Evolutionary conservation across 1,140 invertebrate species (phyloP), one percentile per base, ranked within the genome.

Genomic region (Tetramorium parvispinum): DNA sequence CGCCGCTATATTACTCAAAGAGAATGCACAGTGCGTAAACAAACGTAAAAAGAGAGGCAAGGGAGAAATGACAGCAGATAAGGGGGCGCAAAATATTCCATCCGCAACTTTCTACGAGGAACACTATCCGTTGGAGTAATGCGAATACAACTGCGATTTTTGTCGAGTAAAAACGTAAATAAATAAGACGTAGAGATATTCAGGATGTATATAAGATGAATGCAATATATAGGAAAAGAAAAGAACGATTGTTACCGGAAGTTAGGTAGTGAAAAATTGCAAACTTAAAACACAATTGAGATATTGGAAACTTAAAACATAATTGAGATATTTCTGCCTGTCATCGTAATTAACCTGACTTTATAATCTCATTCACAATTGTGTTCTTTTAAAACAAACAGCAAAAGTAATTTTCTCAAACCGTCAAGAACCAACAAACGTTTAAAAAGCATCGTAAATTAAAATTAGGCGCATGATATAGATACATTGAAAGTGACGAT

Each of bases 1-100:
- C 68, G 68, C 27, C 79, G 27, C 68, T 53, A 59, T 75, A 83
- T 83, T 83, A 83, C 79, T 75, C 79, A 83, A 83, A 83, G 79
- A 75, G 79, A 83, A 83, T 83, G 53, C 79, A 75, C 40, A 18
- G 53, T 73, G 66, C 40, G 79, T 83, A 83, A 83, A 83, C 57
- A 83, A 27, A 75, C 68, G 53, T 59, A 75, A 83, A 83, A 75
- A 75, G 40, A 73, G 53, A 73, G n/a, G 24, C 79, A 13, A 59
- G 40, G 18, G 55, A 73, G 27, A 83, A 83, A 59, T 75, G 68
- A 83, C 79, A 59, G 79, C 24, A 49, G 79, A 83, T 83, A 83
- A 83, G 68, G 4, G 79, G 8, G 53, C 40, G 79, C 75, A 2
- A 83, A 83, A 75, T 73, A 83, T 75, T 73, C 53, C 55, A n/a